These are phyloP conservation scores for Parthenolecanium corni DNA, from an alignment of 2,888 invertebrate species.

Conservation along the genomic window DNA sequence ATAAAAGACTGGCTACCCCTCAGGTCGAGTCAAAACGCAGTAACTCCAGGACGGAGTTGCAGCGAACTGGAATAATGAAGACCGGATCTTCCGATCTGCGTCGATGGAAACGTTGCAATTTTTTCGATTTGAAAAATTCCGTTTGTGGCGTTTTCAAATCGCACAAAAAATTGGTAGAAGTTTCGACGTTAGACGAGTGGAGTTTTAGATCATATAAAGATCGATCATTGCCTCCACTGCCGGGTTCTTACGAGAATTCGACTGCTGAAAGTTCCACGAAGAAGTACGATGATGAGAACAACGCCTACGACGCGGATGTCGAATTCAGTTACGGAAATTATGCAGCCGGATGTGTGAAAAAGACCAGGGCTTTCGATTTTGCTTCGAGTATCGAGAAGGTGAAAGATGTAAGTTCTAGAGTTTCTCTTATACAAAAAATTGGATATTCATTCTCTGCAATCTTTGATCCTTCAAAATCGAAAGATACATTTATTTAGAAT, in stretches of 20 bases:
- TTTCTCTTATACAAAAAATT: constrained; percentile 1
- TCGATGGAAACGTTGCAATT: constrained; percentile 19
- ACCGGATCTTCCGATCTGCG: constrained; percentile 11
- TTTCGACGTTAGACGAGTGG: not conserved
- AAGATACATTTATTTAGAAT: too few species aligned
- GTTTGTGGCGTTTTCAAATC: constrained; percentile 75
- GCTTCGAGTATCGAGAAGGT: constrained; percentile 86
- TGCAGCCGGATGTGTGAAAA: constrained; percentile 35
- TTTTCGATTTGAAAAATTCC: constrained; percentile 63
- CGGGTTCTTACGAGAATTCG: constrained; percentile 35
- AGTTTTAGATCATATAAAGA: constrained; percentile 42
- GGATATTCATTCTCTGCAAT: not conserved
- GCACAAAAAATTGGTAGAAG: constrained; percentile 36
- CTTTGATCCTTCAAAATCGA: too few species aligned
- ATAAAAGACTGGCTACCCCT: not conserved
- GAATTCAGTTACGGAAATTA: constrained; percentile 38
- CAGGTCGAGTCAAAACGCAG: not conserved
- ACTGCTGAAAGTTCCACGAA: constrained; percentile 29
- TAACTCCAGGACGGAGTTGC: not conserved
- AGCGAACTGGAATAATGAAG: not conserved
- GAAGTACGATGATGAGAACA: constrained; percentile 34
- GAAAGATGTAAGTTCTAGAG: constrained; percentile 65
- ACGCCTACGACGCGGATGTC: constrained; percentile 36
- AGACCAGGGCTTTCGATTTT: constrained; percentile 54
- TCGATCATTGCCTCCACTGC: constrained; percentile 56